These are phyloP conservation scores for Drosophila mayri DNA, from an alignment of 1,140 invertebrate genomes.

Conservation along the genomic window DNA sequence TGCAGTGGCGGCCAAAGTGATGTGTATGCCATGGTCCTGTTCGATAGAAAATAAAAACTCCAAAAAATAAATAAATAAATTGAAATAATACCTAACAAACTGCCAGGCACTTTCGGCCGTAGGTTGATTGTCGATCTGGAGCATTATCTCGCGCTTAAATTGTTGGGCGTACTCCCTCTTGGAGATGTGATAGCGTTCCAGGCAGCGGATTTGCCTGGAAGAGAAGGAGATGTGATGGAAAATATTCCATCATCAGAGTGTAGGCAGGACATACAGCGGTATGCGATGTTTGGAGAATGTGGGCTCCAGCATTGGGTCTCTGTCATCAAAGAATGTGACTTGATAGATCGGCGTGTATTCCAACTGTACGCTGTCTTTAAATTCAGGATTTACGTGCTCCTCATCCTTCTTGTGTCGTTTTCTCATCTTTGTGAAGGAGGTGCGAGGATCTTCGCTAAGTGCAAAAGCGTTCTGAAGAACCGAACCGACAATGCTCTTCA, in stretches of 20 bases:
- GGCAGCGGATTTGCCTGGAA: conserved; percentile 31
- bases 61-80: background rate
- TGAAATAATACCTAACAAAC: conserved; percentile 22
- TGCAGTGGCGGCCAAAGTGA: conserved; percentile 55
- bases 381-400: background rate
- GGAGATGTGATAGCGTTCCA: conserved; percentile 18
- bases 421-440: background rate
- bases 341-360: conserved; percentile 1
- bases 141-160: conserved; percentile 37
- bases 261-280: conserved; percentile 19
- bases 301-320: conserved; percentile 2
- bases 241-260: no score
- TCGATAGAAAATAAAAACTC: background rate
- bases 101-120: conserved; percentile 36
- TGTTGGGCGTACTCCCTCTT: conserved; percentile 18
- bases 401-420: conserved; percentile 9
- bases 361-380: rapidly evolving
- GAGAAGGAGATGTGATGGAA: background rate
- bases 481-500: background rate
- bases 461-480: background rate
- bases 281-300: conserved; percentile 23
- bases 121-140: conserved; percentile 41
- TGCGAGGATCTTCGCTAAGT: background rate
- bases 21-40: conserved; percentile 42
- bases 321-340: conserved; percentile 8